Percentiles rank a stretch among this genome's conserved stretches.
Evolutionary conservation across 64 coral and sea anemone genomes (phyloP).

Genomic region (Porites australiensis): DNA sequence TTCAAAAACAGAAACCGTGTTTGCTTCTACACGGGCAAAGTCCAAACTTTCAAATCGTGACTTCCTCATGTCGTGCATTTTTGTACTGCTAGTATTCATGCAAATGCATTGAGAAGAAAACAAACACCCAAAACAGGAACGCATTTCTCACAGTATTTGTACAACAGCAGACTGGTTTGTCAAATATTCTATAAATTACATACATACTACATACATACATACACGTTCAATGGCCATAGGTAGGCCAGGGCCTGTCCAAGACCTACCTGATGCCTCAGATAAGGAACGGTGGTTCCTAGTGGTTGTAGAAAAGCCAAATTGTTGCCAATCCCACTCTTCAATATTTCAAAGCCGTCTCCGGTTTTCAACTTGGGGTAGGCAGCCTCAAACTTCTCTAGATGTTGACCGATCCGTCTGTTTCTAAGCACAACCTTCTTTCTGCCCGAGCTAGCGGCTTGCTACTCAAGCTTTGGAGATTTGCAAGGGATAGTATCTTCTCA

Average conservation of each 20-base stretch:
- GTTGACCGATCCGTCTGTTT: background rate
- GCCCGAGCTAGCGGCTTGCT: constrained; percentile 28
- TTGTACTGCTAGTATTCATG: no score
- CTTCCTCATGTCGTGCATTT: no score
- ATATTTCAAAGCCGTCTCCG: constrained; percentile 50
- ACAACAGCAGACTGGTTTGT: no score
- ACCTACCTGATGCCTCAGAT: background rate
- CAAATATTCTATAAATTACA: no score
- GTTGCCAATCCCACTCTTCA: background rate
- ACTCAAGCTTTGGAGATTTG: background rate
- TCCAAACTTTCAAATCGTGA: no score
- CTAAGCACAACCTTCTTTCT: constrained; percentile 37
- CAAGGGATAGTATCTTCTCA: background rate
- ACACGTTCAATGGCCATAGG: background rate
- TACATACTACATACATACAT: no score
- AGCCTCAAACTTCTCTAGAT: constrained; percentile 20
- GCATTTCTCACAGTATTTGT: no score
- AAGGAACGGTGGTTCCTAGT: background rate
- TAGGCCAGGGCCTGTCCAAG: constrained; percentile 44
- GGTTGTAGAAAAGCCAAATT: background rate
- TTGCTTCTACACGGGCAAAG: no score
- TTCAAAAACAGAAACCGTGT: no score
- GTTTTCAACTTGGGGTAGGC: constrained; percentile 45
- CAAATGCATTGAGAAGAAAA: no score
- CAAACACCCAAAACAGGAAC: no score